These are phyloP conservation scores for Labroides dimidiatus DNA, from an alignment of 2,797 vertebrate species.

Conservation along the genomic window DNA sequence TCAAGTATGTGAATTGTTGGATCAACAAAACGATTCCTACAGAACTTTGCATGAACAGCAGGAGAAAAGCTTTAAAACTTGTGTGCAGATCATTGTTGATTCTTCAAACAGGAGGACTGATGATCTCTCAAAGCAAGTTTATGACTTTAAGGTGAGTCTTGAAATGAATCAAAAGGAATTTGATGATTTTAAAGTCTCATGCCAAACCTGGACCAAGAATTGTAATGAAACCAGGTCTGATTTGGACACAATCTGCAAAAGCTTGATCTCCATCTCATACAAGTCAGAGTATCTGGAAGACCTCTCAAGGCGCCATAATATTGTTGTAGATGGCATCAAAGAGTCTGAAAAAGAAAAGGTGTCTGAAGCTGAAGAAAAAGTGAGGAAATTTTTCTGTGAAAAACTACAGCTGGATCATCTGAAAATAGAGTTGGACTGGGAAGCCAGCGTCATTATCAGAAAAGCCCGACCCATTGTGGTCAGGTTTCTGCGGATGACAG, in stretches of 20 bases:
- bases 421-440: background rate
- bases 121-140: conserved; percentile 19
- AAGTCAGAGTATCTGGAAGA: conserved; percentile 7
- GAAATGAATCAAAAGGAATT: background rate
- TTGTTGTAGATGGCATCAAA: conserved; percentile 13
- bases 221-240: no score
- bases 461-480: no score
- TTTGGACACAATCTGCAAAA: no score
- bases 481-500: no score
- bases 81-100: conserved; percentile 8
- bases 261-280: background rate
- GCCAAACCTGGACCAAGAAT: no score
- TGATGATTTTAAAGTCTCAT: background rate
- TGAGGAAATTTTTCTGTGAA: conserved; percentile 1
- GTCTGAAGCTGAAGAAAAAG: conserved; percentile 21
- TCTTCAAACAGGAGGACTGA: conserved; percentile 16
- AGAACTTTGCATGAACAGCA: background rate
- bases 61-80: conserved; percentile 4
- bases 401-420: background rate
- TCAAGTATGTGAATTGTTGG: background rate
- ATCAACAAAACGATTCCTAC: background rate
- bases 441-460: background rate
- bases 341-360: conserved; percentile 9
- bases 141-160: conserved; percentile 15
- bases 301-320: conserved; percentile 14